phyloP scores from a whole-genome alignment of 2,113 vertebrate genomes.

The Calidris pugnax region DNA sequence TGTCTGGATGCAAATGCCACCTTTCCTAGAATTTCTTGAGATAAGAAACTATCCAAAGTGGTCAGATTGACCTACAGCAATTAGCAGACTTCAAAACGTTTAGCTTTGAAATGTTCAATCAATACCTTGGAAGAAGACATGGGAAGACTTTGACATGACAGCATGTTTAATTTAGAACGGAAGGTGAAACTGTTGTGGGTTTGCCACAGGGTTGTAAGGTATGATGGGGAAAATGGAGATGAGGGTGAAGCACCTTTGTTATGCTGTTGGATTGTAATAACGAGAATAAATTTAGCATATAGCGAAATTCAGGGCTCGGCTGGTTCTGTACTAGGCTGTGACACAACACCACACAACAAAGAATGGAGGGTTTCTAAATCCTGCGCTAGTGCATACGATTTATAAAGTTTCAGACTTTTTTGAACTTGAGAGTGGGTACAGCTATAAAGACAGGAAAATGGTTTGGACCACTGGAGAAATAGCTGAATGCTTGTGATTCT shows the following conservation, averaged over 20 bases:
- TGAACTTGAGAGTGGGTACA: background rate
- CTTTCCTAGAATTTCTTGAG: background rate
- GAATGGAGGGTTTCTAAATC: background rate
- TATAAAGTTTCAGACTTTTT: background rate
- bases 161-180: background rate
- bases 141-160: background rate
- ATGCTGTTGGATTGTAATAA: background rate
- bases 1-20: background rate
- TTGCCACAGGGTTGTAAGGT: background rate
- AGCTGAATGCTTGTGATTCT: background rate
- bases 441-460: background rate
- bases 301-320: background rate
- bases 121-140: background rate
- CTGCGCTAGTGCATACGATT: background rate
- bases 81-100: background rate
- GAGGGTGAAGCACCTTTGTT: background rate
- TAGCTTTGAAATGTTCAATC: background rate
- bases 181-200: background rate
- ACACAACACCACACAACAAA: background rate
- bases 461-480: background rate
- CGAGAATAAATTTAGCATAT: slow-evolving; percentile 42
- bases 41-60: background rate
- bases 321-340: background rate
- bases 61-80: background rate
- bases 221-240: background rate